Evolutionary conservation across 2,113 vertebrate species (phyloP).

Genomic region (Manacus vitellinus): DNA sequence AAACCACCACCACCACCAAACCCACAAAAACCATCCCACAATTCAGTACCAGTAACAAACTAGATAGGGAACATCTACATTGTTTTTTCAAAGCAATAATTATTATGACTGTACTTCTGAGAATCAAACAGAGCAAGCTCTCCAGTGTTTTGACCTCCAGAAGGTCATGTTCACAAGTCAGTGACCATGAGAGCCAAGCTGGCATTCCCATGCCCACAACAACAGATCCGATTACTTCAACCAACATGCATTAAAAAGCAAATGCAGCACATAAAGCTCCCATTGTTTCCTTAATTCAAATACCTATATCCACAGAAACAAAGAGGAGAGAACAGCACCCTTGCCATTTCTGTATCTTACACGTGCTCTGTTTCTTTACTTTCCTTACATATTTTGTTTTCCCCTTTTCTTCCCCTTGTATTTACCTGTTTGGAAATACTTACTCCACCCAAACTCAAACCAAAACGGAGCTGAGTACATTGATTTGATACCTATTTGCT

Average conservation of each 20-base stretch:
- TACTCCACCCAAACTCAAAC: not conserved
- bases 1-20: not conserved
- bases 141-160: slow-evolving; percentile 17
- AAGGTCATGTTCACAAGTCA: slow-evolving; percentile 29
- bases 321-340: not conserved
- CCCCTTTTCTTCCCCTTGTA: not conserved
- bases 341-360: not conserved
- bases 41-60: not conserved
- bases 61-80: not conserved
- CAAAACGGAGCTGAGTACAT: not conserved
- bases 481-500: not conserved
- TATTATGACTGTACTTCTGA: not conserved
- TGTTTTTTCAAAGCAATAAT: not conserved
- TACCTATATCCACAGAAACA: not conserved
- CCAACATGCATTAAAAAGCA: not conserved
- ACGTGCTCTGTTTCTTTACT: not conserved
- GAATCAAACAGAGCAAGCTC: not conserved
- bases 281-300: not conserved
- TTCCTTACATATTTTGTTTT: not conserved
- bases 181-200: not conserved
- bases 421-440: not conserved
- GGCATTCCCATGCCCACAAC: slow-evolving; percentile 41
- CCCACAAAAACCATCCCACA: not conserved
- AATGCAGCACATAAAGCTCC: not conserved
- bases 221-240: slow-evolving; percentile 51